phyloP scores from a whole-genome alignment of 2,113 vertebrate species.

The Tautogolabrus adspersus region DNA sequence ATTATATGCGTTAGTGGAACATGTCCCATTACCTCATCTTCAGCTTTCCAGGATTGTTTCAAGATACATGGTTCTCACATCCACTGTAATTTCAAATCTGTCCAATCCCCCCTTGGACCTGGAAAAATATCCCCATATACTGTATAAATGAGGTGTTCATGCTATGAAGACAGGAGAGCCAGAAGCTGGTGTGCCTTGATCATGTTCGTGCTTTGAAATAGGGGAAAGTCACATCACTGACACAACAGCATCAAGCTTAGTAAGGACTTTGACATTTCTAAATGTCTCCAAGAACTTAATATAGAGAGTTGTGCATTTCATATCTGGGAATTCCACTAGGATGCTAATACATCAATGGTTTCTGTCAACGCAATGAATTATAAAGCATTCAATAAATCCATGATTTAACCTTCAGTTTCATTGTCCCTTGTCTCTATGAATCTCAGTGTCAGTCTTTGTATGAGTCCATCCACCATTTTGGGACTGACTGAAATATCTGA shows the following conservation, averaged over 20 bases:
- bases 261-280: slow-evolving; percentile 5
- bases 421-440: too few species aligned
- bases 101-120: slow-evolving; percentile 48
- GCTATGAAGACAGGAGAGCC: slow-evolving; percentile 45
- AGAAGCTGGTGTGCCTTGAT: slow-evolving; percentile 12
- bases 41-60: slow-evolving; percentile 55
- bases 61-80: slow-evolving; percentile 38
- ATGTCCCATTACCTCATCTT: slow-evolving; percentile 62
- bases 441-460: too few species aligned
- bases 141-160: slow-evolving; percentile 65
- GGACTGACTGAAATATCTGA: background rate
- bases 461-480: background rate
- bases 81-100: slow-evolving; percentile 32
- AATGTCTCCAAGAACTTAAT: slow-evolving; percentile 14
- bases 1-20: slow-evolving; percentile 67
- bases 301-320: background rate
- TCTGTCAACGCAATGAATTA: background rate
- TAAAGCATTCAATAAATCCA: background rate
- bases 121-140: slow-evolving; percentile 21
- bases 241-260: background rate
- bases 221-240: background rate
- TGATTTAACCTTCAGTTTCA: too few species aligned
- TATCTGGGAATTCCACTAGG: background rate
- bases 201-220: slow-evolving; percentile 6
- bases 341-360: background rate